Base-by-base conservation (phyloP, 2,797 vertebrate genomes). In the Acanthiza pusilla region DNA sequence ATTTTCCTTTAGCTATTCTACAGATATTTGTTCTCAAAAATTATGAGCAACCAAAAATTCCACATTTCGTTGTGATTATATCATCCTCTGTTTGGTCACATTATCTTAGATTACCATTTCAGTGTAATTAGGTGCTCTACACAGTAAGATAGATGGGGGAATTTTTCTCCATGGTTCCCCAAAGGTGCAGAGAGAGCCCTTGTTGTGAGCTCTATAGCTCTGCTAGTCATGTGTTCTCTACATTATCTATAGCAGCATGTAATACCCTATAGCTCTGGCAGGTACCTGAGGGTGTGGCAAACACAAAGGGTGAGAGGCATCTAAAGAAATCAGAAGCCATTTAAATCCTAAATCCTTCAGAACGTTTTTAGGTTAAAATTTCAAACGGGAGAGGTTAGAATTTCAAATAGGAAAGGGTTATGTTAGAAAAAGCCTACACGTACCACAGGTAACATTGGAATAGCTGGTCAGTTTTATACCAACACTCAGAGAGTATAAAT, bases 161-260 rank as follows among this genome's bases (percentile, higher is more conserved):
- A 25, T 70, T 76, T 79, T 82, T 65, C 43, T 85, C n/a, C 30
- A 57, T 71, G 25, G 23, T 30, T 88, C 45, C 68, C 20, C 11
- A 27, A 11, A 34, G 21, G 27, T 36, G 17, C 60, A 76, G 67
- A 32, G 48, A 29, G 10, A 36, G 26, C 13, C n/a, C 10, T 11
- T 30, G 18, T 2, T n/a, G 25, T 2, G 3, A 77, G 14, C 16
- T 70, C 27, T 47, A 6, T 4, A 34, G 32, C 23, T 72, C 67
- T 54, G 13, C 11, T 3, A 3, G 11, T 54, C 25, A 1, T 9
- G 7, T 1, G 2, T 48, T 65, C 70, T 60, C 19, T 68, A 6
- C 2, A 0, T 40, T 30, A 36, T 16, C 17, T 42, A 1, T 7
- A 48, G 30, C 17, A 55, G 26, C 2, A 4, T 19, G 5, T 20